Percentiles rank a stretch among this genome's conserved stretches.
Conservation (phyloP, 1,140 invertebrate genomes). For the Apocrypta bakeri region DNA sequence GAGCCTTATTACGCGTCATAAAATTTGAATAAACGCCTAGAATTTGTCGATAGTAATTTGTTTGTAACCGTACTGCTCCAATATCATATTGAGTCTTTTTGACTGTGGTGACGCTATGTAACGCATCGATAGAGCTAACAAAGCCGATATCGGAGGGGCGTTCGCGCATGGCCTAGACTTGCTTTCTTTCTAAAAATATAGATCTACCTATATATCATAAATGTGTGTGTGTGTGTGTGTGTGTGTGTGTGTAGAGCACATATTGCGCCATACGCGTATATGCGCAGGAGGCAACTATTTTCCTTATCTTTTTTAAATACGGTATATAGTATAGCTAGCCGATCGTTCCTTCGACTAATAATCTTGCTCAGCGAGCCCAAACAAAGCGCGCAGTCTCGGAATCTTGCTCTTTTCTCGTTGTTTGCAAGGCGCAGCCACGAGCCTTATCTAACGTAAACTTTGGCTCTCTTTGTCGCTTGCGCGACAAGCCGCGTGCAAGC, state of each 20-base stretch:
- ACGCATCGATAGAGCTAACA: background rate
- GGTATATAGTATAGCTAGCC: background rate
- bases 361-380: slow-evolving; percentile 63
- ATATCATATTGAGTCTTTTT: no score
- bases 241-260: no score
- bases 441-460: slow-evolving; percentile 67
- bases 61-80: no score
- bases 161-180: slow-evolving; percentile 40
- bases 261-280: no score
- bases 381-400: slow-evolving; percentile 61
- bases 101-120: no score
- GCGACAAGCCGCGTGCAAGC: background rate
- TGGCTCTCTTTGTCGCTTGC: slow-evolving; percentile 61
- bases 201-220: no score
- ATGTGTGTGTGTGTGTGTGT: no score
- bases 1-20: no score
- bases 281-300: slow-evolving; percentile 54
- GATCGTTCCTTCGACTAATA: slow-evolving; percentile 52
- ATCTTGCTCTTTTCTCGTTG: slow-evolving; percentile 46
- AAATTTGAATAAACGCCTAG: no score
- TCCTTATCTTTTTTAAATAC: slow-evolving; percentile 54
- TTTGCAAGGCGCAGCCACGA: slow-evolving; percentile 55
- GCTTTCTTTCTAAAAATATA: no score
- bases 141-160: slow-evolving; percentile 5
- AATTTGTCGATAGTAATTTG: no score